These are phyloP conservation scores for Acrocyrtus sp. DNA, from an alignment of 2,888 invertebrate genomes.

Conservation along the genomic window DNA sequence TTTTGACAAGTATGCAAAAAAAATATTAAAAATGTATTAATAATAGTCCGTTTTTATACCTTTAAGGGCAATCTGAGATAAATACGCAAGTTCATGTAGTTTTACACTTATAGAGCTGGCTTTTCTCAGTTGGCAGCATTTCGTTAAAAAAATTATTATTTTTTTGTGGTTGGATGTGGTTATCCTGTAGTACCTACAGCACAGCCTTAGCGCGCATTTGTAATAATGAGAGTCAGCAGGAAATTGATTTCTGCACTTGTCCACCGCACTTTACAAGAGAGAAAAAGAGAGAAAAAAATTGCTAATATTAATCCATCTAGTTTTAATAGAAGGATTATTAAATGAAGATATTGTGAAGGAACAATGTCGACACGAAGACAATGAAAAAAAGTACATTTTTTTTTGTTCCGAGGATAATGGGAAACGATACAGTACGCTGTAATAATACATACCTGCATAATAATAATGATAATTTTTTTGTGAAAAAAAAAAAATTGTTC, in stretches of 20 bases:
- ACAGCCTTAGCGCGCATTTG: too few relatives aligned
- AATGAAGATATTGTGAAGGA: constrained; percentile 25
- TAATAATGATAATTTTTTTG: too few relatives aligned
- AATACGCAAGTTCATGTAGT: too few relatives aligned
- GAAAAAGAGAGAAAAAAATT: background rate
- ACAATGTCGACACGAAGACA: constrained; percentile 30
- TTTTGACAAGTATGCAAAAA: too few relatives aligned
- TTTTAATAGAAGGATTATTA: constrained; percentile 8
- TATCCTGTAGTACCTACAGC: too few relatives aligned
- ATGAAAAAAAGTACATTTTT: background rate
- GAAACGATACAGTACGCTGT: background rate
- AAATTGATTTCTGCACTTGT: constrained; percentile 49
- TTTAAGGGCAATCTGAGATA: too few relatives aligned
- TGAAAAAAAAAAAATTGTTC: too few relatives aligned
- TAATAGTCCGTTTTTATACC: too few relatives aligned
- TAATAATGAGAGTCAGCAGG: constrained; percentile 11
- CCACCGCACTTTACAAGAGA: background rate
- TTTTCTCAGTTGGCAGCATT: background rate
- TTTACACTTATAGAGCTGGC: background rate
- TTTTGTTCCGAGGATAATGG: too few relatives aligned
- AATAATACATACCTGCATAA: background rate
- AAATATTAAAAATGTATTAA: background rate
- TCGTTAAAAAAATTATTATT: background rate
- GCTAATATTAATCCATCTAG: background rate
- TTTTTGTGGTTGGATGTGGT: too few relatives aligned